Evolutionary conservation across 2,113 vertebrate genomes (phyloP), one percentile per base, ranked within the genome.

Genomic region (Lepidothrix coronata): DNA sequence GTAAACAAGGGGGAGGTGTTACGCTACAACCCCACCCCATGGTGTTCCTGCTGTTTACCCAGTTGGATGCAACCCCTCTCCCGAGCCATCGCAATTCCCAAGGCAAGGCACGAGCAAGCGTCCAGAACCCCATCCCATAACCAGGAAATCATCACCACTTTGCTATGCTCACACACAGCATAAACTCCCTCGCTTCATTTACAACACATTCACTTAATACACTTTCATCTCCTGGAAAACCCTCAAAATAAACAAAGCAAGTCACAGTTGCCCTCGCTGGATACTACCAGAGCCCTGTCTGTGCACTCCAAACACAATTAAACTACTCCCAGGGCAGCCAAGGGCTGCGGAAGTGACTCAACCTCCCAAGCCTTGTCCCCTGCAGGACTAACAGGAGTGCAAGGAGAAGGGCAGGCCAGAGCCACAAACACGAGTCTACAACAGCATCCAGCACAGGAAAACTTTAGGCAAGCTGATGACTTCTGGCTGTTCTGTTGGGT

Each of bases 211-310:
- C 58, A 44, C 44, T 41, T 54, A 33, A 63, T 16, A 28, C 52
- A 23, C 65, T 87, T 85, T 35, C 77, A 93, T 76, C 81, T 78
- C 74, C 78, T 66, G 92, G 88, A 95, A 95, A 82, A 68, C 1
- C 57, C 71, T 89, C 80, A 85, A 78, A 88, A 75, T 14, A 89
- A 94, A 91, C 90, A 82, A 19, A 30, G 46, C 44, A 35, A 89
- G 61, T 18, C 86, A 9, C 67, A 46, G 83, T 25, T 49, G 61
- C 43, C 49, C 48, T 91, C 37, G 0, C 16, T 65, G 83, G 54
- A 76, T 39, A 51, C 43, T 33, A 49, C 21, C 65, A 54, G 78
- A 91, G 82, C 76, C 65, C 67, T 0, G 35, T 8, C 59, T 3
- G 37, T 6, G 49, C 59, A 4, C 76, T 91, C 67, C 25, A 52